Conservation (phyloP, 2,888 invertebrate genomes). For the Cybosia mesomella region DNA sequence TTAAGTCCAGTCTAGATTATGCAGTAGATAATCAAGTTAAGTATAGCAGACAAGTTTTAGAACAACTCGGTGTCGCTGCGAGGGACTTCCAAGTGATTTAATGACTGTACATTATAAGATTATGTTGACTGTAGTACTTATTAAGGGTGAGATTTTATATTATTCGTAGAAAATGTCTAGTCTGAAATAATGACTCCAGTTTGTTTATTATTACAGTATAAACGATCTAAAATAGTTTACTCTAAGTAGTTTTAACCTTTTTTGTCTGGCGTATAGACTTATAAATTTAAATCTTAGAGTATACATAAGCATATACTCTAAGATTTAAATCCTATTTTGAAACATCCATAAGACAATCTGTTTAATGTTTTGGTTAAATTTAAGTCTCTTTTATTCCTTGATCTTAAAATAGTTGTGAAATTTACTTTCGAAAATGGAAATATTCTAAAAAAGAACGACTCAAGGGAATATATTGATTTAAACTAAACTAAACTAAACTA, state of each 20-base stretch:
- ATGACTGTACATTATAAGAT: slow-evolving; percentile 45
- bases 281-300: too few relatives aligned
- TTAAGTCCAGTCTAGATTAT: slow-evolving; percentile 49
- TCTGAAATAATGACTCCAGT: slow-evolving; percentile 22
- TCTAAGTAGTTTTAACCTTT: slow-evolving; percentile 21
- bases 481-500: slow-evolving; percentile 34
- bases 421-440: slow-evolving; percentile 30
- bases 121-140: slow-evolving; percentile 49
- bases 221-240: slow-evolving; percentile 17
- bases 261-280: slow-evolving; percentile 21
- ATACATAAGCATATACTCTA: too few relatives aligned
- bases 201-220: slow-evolving; percentile 17
- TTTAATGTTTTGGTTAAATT: slow-evolving; percentile 41
- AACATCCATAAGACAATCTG: slow-evolving; percentile 33
- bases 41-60: slow-evolving; percentile 43
- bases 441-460: slow-evolving; percentile 42
- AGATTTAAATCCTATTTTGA: slow-evolving; percentile 31
- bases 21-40: slow-evolving; percentile 54
- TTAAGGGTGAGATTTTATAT: slow-evolving; percentile 45
- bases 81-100: slow-evolving; percentile 53
- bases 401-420: slow-evolving; percentile 32
- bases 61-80: slow-evolving; percentile 47
- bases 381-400: slow-evolving; percentile 34
- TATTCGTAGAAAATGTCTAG: slow-evolving; percentile 32
- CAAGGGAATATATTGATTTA: slow-evolving; percentile 43